Evolutionary conservation across 1,140 invertebrate genomes (phyloP).

Genomic region (Drosophila watanabei): DNA sequence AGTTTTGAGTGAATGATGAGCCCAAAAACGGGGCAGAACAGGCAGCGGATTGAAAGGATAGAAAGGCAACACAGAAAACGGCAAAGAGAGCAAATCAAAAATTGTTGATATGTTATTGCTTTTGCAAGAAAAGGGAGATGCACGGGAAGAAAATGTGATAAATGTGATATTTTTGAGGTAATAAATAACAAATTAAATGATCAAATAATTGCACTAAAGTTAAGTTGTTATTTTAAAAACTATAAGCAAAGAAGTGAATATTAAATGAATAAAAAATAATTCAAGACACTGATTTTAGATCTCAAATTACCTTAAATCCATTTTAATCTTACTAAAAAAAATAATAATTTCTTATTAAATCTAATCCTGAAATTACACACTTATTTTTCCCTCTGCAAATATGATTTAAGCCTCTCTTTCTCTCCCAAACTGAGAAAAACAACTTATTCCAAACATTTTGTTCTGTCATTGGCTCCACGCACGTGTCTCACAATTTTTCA

Average conservation of each 20-base stretch:
- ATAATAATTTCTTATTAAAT: too few species aligned
- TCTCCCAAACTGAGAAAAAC: not conserved
- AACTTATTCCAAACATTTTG: constrained; percentile 32
- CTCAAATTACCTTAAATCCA: too few species aligned
- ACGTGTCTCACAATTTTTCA: constrained; percentile 77
- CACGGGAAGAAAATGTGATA: not conserved
- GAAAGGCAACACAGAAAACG: constrained; percentile 8
- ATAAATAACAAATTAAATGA: too few species aligned
- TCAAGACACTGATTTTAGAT: too few species aligned
- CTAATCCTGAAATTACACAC: too few species aligned
- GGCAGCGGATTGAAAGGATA: not conserved
- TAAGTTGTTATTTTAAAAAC: not conserved
- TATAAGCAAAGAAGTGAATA: too few species aligned
- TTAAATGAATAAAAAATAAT: too few species aligned
- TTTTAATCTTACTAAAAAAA: too few species aligned
- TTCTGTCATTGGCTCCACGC: constrained; percentile 60
- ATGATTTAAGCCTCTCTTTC: constrained; percentile 11
- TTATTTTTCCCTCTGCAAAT: not conserved
- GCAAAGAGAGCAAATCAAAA: constrained; percentile 32
- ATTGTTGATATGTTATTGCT: constrained; percentile 56
- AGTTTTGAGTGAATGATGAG: constrained; percentile 46
- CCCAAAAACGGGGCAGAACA: constrained; percentile 4
- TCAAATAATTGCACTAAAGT: too few species aligned
- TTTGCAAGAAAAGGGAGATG: constrained; percentile 27
- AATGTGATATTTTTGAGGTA: too few species aligned